Evolutionary conservation across 1,140 invertebrate species (phyloP).

Genomic region (Hylaeus anthracinus): DNA sequence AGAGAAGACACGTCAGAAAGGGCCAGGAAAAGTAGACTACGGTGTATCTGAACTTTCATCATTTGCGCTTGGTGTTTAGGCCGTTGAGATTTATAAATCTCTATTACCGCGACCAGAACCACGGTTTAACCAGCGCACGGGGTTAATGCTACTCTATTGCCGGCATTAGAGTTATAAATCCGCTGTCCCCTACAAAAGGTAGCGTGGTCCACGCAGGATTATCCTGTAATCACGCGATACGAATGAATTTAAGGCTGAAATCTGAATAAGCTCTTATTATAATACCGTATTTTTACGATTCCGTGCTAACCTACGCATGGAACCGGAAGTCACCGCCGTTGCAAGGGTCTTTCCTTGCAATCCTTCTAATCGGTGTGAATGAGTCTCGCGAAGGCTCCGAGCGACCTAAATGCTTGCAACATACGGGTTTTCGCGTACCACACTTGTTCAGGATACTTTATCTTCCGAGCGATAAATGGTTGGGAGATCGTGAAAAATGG

Average conservation of each 20-base stretch:
- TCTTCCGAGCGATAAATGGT: no score
- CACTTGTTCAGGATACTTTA: no score
- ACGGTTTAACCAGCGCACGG: conserved; percentile 21
- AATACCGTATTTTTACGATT: conserved; percentile 11
- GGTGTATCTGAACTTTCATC: conserved; percentile 39
- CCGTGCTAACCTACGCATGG: neutral
- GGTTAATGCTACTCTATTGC: conserved; percentile 53
- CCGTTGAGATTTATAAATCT: conserved; percentile 52
- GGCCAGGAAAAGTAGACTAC: neutral
- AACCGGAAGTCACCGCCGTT: neutral
- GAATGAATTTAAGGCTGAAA: conserved; percentile 49
- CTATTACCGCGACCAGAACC: conserved; percentile 36
- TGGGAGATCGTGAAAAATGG: no score
- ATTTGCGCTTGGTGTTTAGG: conserved; percentile 10
- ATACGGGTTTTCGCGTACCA: no score
- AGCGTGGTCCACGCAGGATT: conserved; percentile 37
- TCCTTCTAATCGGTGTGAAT: neutral
- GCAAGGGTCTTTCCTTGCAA: neutral
- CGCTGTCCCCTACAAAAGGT: conserved; percentile 41
- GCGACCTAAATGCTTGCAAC: no score
- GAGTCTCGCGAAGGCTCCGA: no score
- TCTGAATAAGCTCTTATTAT: conserved; percentile 32
- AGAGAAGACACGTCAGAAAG: neutral
- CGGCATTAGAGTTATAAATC: conserved; percentile 60
- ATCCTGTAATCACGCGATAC: conserved; percentile 51